Conservation (phyloP, 2,113 vertebrate genomes). For the Dicrurus megarhynchus region DNA sequence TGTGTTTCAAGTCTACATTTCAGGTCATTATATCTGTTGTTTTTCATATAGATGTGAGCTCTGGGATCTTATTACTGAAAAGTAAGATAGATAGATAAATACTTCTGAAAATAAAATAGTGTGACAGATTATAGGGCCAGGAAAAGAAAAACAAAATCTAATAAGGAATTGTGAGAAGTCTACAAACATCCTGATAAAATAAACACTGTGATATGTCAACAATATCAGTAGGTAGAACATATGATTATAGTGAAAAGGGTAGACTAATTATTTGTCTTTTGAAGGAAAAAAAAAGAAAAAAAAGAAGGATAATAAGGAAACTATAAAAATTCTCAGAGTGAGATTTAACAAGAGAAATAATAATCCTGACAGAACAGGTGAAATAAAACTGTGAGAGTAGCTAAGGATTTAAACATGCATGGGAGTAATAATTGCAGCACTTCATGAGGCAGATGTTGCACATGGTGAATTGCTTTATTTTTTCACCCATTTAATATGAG, state of each 20-base stretch:
- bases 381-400: background rate
- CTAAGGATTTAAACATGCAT: background rate
- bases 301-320: background rate
- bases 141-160: background rate
- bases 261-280: background rate
- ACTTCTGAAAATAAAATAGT: background rate
- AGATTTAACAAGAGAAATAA: background rate
- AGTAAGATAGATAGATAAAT: background rate
- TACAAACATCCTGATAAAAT: background rate
- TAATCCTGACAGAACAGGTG: background rate
- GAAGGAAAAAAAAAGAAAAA: background rate
- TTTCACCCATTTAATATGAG: background rate
- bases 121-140: background rate
- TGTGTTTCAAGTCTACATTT: background rate
- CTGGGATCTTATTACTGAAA: slow-evolving; percentile 1
- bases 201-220: background rate
- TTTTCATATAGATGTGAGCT: background rate
- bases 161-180: background rate
- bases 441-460: background rate
- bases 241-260: background rate
- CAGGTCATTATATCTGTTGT: background rate
- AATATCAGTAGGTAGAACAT: background rate
- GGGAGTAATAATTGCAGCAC: background rate
- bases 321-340: background rate
- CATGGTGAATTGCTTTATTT: background rate